These are phyloP conservation scores for Neodiprion virginianus DNA, from an alignment of 1,140 invertebrate genomes.

Conservation along the genomic window DNA sequence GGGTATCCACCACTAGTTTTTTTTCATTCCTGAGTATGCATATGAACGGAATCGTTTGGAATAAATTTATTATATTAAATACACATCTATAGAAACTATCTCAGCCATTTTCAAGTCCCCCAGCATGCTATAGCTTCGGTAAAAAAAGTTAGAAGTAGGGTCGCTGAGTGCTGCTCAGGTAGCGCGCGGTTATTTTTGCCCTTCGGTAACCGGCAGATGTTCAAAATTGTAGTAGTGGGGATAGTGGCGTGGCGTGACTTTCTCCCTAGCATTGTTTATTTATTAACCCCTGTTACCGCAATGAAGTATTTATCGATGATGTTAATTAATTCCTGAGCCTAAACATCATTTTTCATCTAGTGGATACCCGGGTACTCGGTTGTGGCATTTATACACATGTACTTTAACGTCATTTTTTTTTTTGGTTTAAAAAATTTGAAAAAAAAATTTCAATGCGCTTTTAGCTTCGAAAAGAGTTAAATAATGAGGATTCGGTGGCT, in stretches of 20 bases:
- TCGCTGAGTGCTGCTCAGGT: not conserved
- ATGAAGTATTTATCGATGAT: not conserved
- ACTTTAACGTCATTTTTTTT: not conserved
- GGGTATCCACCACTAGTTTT: constrained; percentile 3
- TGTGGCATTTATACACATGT: not conserved
- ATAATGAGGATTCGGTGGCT: not conserved
- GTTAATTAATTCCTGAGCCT: constrained; percentile 1
- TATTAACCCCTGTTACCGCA: constrained; percentile 4
- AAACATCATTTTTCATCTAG: constrained; percentile 7
- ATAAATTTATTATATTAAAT: not conserved
- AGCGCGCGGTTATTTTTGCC: not conserved
- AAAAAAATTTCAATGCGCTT: not conserved
- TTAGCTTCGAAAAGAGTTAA: not conserved
- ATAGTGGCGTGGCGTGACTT: not conserved
- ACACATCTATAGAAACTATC: not conserved
- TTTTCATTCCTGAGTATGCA: not conserved
- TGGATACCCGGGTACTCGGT: not conserved
- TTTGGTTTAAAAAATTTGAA: not conserved
- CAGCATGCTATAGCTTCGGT: not conserved
- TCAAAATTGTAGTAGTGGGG: not conserved
- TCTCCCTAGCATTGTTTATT: not conserved
- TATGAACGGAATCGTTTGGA: constrained; percentile 7
- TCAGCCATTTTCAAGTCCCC: not conserved
- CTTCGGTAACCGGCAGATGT: not conserved
- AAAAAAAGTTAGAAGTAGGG: constrained; percentile 1